phyloP scores from a whole-genome alignment of 2,113 vertebrate genomes.

The Dromas ardeola region DNA sequence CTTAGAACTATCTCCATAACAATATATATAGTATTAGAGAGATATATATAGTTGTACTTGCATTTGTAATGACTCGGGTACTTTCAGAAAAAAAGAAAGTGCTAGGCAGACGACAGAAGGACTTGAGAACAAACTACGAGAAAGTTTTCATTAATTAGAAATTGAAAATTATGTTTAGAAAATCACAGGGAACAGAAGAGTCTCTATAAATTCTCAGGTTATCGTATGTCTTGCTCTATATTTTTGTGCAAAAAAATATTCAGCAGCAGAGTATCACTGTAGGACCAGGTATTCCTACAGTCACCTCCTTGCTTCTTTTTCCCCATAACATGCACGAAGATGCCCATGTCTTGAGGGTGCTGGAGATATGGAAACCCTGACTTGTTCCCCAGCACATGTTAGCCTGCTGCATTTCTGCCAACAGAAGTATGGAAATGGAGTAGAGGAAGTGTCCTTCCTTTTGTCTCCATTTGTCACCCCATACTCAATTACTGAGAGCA shows the following conservation, averaged over 20 bases:
- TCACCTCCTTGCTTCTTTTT: neutral
- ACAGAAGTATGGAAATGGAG: neutral
- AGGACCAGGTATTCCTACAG: neutral
- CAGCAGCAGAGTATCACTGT: neutral
- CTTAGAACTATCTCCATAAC: slow-evolving; percentile 44
- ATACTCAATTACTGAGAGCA: accelerated
- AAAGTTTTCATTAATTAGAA: slow-evolving; percentile 4
- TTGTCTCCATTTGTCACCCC: neutral
- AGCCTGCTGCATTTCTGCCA: neutral
- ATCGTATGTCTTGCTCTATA: neutral
- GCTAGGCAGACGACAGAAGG: slow-evolving; percentile 27
- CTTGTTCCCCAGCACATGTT: neutral
- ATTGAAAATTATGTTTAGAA: neutral
- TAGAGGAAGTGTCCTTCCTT: neutral
- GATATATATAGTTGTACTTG: slow-evolving; percentile 58
- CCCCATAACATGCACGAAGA: neutral
- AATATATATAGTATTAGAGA: slow-evolving; percentile 49
- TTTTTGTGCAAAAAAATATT: neutral
- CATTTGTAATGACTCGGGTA: slow-evolving; percentile 41
- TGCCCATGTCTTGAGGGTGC: neutral
- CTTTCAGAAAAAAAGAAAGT: neutral
- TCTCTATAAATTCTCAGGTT: neutral
- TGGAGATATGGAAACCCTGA: neutral
- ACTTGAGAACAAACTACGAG: slow-evolving; percentile 5
- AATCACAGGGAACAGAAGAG: neutral